Percentiles rank a stretch among this genome's conserved stretches.
phyloP scores from a whole-genome alignment of 2,113 vertebrate species.

The Furnarius figulus region DNA sequence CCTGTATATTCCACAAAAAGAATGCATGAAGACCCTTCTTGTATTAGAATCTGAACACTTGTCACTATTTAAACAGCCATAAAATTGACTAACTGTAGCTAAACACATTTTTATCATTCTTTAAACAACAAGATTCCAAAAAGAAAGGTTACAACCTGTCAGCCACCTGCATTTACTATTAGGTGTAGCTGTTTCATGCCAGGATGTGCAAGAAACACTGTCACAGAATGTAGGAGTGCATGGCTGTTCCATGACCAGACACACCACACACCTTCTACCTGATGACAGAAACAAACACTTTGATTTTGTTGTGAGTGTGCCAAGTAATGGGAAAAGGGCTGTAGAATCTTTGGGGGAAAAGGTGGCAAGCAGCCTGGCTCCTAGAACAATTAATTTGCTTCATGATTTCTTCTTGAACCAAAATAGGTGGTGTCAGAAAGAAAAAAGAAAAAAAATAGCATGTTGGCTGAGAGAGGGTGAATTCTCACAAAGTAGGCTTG shows the following conservation, averaged over 20 bases:
- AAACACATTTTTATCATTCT: neutral
- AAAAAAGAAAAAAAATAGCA: neutral
- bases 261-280: neutral
- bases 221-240: neutral
- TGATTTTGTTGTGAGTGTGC: neutral
- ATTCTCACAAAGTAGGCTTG: neutral
- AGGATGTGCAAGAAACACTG: neutral
- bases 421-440: neutral
- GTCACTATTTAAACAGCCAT: neutral
- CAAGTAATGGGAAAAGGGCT: neutral
- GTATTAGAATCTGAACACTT: neutral
- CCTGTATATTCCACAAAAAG: neutral
- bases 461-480: neutral
- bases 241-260: neutral
- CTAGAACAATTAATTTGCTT: neutral
- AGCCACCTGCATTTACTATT: neutral
- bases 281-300: neutral
- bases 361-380: neutral
- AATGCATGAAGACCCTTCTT: neutral
- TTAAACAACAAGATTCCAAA: neutral
- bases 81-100: neutral
- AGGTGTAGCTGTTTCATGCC: neutral
- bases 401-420: neutral
- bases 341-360: neutral
- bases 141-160: neutral